Base-by-base conservation (phyloP, 2,113 vertebrate species). In the Romanogobio albipinnatus region DNA sequence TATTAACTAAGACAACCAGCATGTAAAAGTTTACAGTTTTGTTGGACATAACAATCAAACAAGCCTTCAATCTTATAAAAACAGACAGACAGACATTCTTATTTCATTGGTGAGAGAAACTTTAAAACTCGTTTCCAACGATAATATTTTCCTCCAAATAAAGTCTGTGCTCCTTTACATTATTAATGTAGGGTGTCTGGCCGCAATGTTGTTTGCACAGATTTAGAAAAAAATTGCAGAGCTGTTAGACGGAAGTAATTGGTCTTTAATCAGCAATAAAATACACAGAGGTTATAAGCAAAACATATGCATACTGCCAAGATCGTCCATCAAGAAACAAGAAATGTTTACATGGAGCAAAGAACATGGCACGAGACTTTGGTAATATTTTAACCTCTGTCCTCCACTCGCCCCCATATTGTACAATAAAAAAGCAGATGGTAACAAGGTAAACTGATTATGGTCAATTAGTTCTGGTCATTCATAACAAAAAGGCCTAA, bases 401-500 rank as follows among this genome's bases (percentile, higher is more conserved):
- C 53, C 22, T 39, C 9, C 9, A 19, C 26, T 77, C 33, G 2
- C 53, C 36, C 26, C 19, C 33, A 24, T 45, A 73, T 71, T 36
- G 43, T 73, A 33, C 61, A 76, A 22, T 22, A 73, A 49, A 81
- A 73, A 76, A 71, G 62, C 79, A 73, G 74, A 85, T 78, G 82
- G 83, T 82, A 53, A 70, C 78, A 49, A 56, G 64, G 17, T 71
- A 86, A 81, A 53, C 59, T 62, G 75, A 84, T 86, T 76, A 70
- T 80, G 26, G 4, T 3, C 24, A 9, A 53, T 88, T 86, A 81
- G 70, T 71, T 80, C 59, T 51, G 81, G 76, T 84, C 53, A 84
- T 71, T 81, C 56, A 84, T 76, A 53, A 71, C 59, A 64, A 80
- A 76, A 51, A 84, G 9, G 24, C 51, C n/a, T 10, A 26, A 39